These are phyloP conservation scores for Callitettix versicolor DNA, from an alignment of 1,140 invertebrate genomes.

Conservation along the genomic window DNA sequence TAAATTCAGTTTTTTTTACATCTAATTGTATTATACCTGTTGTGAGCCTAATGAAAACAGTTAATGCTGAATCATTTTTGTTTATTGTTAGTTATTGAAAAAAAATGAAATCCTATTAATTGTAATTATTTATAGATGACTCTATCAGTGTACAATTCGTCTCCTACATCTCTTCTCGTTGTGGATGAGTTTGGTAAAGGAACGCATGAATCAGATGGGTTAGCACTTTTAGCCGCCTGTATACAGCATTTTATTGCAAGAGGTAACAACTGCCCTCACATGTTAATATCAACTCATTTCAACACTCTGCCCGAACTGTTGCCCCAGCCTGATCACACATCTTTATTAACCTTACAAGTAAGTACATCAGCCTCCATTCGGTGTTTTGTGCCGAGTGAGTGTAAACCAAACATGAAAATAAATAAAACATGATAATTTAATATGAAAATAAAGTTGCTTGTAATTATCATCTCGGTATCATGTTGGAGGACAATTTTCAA, in stretches of 20 bases:
- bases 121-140: not conserved
- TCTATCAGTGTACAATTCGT: slow-evolving; percentile 8
- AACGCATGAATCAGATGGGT: slow-evolving; percentile 64
- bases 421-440: no score
- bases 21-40: no score
- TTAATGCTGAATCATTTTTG: no score
- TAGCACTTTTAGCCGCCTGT: slow-evolving; percentile 53
- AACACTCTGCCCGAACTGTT: slow-evolving; percentile 48
- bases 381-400: no score
- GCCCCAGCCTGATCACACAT: slow-evolving; percentile 32
- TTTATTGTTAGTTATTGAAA: no score
- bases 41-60: no score
- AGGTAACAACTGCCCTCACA: slow-evolving; percentile 50
- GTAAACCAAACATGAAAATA: no score
- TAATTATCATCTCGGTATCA: slow-evolving; percentile 1
- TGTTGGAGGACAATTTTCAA: no score
- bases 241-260: slow-evolving; percentile 51
- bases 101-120: no score
- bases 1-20: no score
- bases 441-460: no score
- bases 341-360: slow-evolving; percentile 41
- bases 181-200: slow-evolving; percentile 90
- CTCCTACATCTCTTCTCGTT: slow-evolving; percentile 45
- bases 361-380: slow-evolving; percentile 13
- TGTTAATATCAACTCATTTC: slow-evolving; percentile 70